These are phyloP conservation scores for Lycaena phlaeas DNA, from an alignment of 2,888 invertebrate species.

Conservation along the genomic window DNA sequence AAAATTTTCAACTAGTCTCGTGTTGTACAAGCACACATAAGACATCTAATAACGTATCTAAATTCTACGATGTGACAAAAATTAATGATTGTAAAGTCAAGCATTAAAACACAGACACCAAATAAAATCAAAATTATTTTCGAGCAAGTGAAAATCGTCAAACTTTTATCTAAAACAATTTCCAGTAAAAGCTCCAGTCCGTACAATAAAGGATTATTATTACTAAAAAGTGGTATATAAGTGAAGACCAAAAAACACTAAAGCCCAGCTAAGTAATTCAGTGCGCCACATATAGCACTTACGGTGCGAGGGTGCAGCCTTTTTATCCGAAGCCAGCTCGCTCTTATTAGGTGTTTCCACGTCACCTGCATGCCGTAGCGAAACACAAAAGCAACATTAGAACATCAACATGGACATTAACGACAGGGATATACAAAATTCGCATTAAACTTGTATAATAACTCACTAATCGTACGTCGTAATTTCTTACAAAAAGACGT, in stretches of 20 bases:
- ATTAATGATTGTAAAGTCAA: too few species aligned
- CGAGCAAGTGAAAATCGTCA: too few species aligned
- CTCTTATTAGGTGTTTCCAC: constrained; percentile 68
- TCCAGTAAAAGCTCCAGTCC: too few species aligned
- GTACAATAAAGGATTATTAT: too few species aligned
- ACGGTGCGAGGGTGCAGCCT: constrained; percentile 62
- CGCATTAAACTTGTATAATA: constrained; percentile 15
- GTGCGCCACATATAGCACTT: constrained; percentile 67
- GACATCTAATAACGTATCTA: too few species aligned
- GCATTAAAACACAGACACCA: too few species aligned
- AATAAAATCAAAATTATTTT: too few species aligned
- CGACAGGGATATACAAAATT: constrained; percentile 6
- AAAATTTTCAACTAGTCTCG: too few species aligned
- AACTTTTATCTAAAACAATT: too few species aligned
- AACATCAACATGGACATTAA: constrained; percentile 49
- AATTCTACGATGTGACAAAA: too few species aligned
- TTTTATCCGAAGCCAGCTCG: constrained; percentile 67
- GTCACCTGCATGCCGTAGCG: constrained; percentile 63
- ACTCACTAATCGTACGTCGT: constrained; percentile 68
- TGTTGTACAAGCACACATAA: too few species aligned
- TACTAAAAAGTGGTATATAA: constrained; percentile 13
- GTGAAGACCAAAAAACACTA: constrained; percentile 21
- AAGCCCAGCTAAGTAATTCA: constrained; percentile 31
- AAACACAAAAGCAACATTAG: constrained; percentile 71
- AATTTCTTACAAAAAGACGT: constrained; percentile 66